Evolutionary conservation across 2,113 vertebrate species (phyloP), one percentile per base, ranked within the genome.

Genomic region (Stegastes partitus): DNA sequence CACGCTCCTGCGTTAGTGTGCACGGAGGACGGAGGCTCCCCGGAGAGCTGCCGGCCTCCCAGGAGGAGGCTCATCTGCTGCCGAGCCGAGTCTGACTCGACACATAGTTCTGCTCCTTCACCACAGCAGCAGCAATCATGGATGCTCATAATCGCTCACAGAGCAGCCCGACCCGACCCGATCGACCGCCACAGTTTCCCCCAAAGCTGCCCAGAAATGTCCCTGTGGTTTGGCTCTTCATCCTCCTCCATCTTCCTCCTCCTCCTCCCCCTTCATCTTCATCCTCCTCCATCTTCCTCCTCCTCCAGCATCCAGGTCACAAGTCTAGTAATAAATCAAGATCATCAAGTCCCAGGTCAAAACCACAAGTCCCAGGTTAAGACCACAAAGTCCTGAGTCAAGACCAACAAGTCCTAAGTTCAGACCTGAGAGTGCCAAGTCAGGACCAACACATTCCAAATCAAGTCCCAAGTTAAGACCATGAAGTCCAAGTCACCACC

Each of bases 171-270:
- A 91, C 85, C 84, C 69, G n/a, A n/a, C n/a, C n/a, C n/a, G n/a
- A n/a, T n/a, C 31, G 21, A 51, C 68, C 73, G 70, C 82, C 23
- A 64, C 49, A 69, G 80, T 88, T 72, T n/a, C 80, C 78, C 68
- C 86, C 28, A 23, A 84, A 83, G 85, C 75, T 77, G 80, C 67
- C 88, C 88, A 89, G 73, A 90, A 88, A 90, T 88, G 81, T 84
- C 55, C 74, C 63, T 61, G 80, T 68, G 88, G 84, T 88, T 82
- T 87, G 79, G 91, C 80, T 75, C 31, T 21, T 10, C 31, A 28
- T 74, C 59, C 82, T 65, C 69, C 42, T 26, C 16, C 4, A n/a
- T 58, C 74, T 49, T 49, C n/a, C 68, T 22, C 1, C 11, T 25
- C 18, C 10, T 49, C 26, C 21, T 31, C 5, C 49, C 37, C 11